phyloP scores from a whole-genome alignment of 2,113 vertebrate species.

The Plotosus lineatus region DNA sequence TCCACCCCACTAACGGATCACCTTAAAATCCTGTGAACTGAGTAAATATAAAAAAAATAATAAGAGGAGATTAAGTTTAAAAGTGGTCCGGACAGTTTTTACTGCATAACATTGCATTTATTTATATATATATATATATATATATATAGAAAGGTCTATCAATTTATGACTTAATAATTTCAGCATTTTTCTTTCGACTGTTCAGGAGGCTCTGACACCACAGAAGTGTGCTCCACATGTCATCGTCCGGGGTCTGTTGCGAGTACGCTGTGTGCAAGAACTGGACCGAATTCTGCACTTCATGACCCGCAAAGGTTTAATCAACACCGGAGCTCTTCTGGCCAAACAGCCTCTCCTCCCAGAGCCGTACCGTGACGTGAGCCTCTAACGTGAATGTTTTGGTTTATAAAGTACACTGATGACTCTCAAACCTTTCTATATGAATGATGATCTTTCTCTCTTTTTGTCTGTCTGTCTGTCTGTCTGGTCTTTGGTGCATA shows the following conservation, averaged over 20 bases:
- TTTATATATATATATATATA: too few species aligned
- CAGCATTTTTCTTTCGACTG: not conserved
- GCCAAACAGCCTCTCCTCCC: conserved; percentile 84
- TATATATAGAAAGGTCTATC: too few species aligned
- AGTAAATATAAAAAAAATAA: too few species aligned
- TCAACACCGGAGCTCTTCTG: conserved; percentile 90
- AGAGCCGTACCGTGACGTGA: conserved; percentile 81
- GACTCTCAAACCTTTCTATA: not conserved
- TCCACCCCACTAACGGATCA: too few species aligned
- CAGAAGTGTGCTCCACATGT: conserved; percentile 86
- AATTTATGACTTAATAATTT: too few species aligned
- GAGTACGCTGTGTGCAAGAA: conserved; percentile 92
- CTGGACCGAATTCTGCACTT: conserved; percentile 90
- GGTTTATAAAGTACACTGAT: too few species aligned
- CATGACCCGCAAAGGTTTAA: conserved; percentile 93
- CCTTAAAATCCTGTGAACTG: too few species aligned
- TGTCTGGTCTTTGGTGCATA: conserved; percentile 35
- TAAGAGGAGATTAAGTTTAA: too few species aligned
- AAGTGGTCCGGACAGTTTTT: too few species aligned
- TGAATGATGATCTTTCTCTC: too few species aligned
- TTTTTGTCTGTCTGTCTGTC: not conserved
- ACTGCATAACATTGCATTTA: too few species aligned
- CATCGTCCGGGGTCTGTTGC: conserved; percentile 89
- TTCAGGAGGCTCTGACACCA: conserved; percentile 86
- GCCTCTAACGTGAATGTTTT: conserved; percentile 38